These are phyloP conservation scores for Catocala sponsa DNA, from an alignment of 2,888 invertebrate species.

Conservation along the genomic window DNA sequence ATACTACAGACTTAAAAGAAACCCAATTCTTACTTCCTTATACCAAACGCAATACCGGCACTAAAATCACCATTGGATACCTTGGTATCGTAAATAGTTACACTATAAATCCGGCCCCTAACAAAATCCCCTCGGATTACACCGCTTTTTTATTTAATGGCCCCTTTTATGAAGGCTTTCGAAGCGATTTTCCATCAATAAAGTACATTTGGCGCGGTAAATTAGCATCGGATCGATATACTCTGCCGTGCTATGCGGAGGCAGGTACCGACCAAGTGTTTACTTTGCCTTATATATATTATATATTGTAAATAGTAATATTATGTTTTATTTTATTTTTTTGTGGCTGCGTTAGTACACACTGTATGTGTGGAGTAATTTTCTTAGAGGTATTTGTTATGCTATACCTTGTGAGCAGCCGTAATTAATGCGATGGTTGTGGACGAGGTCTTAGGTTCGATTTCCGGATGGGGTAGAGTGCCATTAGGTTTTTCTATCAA, in stretches of 20 bases:
- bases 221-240: slow-evolving; percentile 81
- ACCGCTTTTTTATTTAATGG: slow-evolving; percentile 50
- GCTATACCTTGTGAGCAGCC: too few relatives aligned
- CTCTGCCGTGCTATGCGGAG: slow-evolving; percentile 69
- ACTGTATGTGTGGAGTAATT: slow-evolving; percentile 2
- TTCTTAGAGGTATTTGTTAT: background rate
- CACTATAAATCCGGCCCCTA: slow-evolving; percentile 37
- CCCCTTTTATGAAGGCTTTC: slow-evolving; percentile 48
- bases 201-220: slow-evolving; percentile 59
- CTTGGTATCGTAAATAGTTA: slow-evolving; percentile 11
- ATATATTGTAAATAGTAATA: slow-evolving; percentile 22
- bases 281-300: slow-evolving; percentile 27
- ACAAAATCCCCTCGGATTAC: slow-evolving; percentile 30
- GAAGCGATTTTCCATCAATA: slow-evolving; percentile 72
- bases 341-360: slow-evolving; percentile 11
- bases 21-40: background rate
- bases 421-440: too few relatives aligned
- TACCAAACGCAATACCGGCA: too few relatives aligned
- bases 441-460: too few relatives aligned
- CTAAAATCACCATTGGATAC: too few relatives aligned
- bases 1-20: too few relatives aligned
- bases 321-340: slow-evolving; percentile 24
- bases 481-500: too few relatives aligned
- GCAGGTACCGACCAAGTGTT: slow-evolving; percentile 58
- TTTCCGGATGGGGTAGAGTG: too few relatives aligned